Evolutionary conservation across 2,113 vertebrate genomes (phyloP), one percentile per base, ranked within the genome.

Genomic region (Taxidea taxus): DNA sequence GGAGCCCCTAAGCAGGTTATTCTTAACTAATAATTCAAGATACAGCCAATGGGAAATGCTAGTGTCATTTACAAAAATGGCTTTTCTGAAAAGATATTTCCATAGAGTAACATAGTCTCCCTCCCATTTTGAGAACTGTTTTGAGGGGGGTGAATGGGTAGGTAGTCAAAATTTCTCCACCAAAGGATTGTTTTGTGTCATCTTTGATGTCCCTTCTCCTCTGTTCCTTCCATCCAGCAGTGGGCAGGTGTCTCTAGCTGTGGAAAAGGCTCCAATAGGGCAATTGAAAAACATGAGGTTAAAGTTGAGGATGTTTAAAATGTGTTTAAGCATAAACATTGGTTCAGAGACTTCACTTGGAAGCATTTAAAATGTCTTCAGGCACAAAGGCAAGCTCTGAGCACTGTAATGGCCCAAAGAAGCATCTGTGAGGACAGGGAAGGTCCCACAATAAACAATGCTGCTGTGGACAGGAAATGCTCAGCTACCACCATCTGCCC

Each of bases 401-500:
- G 75, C 20, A 34, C 31, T 47, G 25, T 42, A 13, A 29, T 20
- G 31, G 3, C 5, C 9, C 77, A 42, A 11, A 27, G 74, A 29
- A 94, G 68, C 37, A 29, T 81, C n/a, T 44, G 15, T 18, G 70
- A 70, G 66, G 13, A 87, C 23, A 11, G 42, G 56, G 12, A 31
- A 68, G 3, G 8, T 18, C 1, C 37, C 60, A 54, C 44, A 20
- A 4, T 25, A 25, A 44, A 37, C 2, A 42, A 12, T 3, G 0
- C 12, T 66, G 54, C 44, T 70, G 68, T 44, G 70, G 47, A 23
- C 3, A 27, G 16, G 34, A 91, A 44, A 15, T n/a, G 4, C 47
- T 2, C 23, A 6, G 6, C 7, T 42, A 5, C 14, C 1, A 5
- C 4, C 13, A 23, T 18, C 47, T 62, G 1, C 8, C 16, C 2